Evolutionary conservation across 2,113 vertebrate species (phyloP), one percentile per base, ranked within the genome.

Genomic region (Gallinago media): DNA sequence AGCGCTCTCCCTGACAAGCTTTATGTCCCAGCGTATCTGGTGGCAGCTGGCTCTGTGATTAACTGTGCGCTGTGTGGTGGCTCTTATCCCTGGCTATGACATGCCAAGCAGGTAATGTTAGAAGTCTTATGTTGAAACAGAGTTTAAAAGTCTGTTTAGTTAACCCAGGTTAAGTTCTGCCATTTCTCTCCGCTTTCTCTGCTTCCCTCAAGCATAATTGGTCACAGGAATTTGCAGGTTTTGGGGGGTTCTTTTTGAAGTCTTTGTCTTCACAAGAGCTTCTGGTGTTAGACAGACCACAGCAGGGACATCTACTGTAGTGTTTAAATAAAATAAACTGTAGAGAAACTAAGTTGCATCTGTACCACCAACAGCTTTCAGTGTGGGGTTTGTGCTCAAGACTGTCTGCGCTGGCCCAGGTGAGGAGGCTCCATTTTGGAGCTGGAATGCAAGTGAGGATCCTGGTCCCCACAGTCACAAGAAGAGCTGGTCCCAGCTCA

Each of bases 161-260:
- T 97, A 94, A 92, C 95, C 89, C 58, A 70, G 95, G 91, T 95
- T 80, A 90, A 93, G 50, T 88, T 94, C 94, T 96, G 85, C 84
- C 61, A 44, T 95, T 94, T 74, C 78, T 94, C 42, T 83, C 63
- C 1, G 12, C 84, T 91, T 87, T 73, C 83, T 85, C 59, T 85
- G 44, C 73, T 92, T 77, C 25, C 56, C 52, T 29, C 31, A 27
- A 47, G 72, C 52, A 46, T 34, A 55, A 61, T 20, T 27, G 19
- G 73, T 65, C 44, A 65, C 22, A 52, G 44, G 67, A 85, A 84
- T 91, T 58, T 42, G 31, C 15, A 40, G 44, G 70, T 73, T 23
- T 4, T 1, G 2, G 4, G 4, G 12, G 14, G 15, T 18, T 25
- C 11, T 15, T 78, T 92, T 83, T 72, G 15, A 77, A 91, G 71